These are phyloP conservation scores for Biston stratarius DNA, from an alignment of 2,888 invertebrate species.

Conservation along the genomic window DNA sequence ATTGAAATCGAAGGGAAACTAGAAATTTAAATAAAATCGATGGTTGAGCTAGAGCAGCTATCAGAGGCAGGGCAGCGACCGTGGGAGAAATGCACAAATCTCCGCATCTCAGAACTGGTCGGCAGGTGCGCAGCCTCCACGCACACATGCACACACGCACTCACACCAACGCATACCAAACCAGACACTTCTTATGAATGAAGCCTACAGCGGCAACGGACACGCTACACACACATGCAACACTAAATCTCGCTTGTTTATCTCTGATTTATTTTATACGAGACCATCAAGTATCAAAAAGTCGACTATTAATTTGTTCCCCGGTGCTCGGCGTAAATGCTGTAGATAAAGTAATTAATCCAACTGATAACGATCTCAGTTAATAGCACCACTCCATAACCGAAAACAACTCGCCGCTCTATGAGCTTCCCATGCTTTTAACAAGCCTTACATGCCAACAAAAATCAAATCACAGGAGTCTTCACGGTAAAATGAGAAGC, in stretches of 20 bases:
- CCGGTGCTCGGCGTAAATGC: slow-evolving; percentile 72
- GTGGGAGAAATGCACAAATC: slow-evolving; percentile 86
- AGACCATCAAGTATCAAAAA: slow-evolving; percentile 77
- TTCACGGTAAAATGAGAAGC: not conserved
- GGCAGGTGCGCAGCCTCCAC: slow-evolving; percentile 79
- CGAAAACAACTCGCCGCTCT: slow-evolving; percentile 35
- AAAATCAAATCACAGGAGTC: not conserved
- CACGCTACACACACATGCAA: slow-evolving; percentile 54
- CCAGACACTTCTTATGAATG: slow-evolving; percentile 83
- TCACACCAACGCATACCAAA: slow-evolving; percentile 56
- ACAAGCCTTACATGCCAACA: not conserved
- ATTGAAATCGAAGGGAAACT: slow-evolving; percentile 47
- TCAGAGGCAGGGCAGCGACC: slow-evolving; percentile 82
- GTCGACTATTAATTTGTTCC: slow-evolving; percentile 81
- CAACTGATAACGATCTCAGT: slow-evolving; percentile 69
- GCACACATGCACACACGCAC: slow-evolving; percentile 55
- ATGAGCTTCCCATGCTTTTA: slow-evolving; percentile 27
- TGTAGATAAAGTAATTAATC: slow-evolving; percentile 81
- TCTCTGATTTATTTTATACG: slow-evolving; percentile 84
- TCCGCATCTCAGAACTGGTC: slow-evolving; percentile 86
- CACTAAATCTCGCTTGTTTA: slow-evolving; percentile 79
- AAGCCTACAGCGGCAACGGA: slow-evolving; percentile 65
- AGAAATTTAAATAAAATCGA: slow-evolving; percentile 79
- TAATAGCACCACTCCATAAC: slow-evolving; percentile 54
- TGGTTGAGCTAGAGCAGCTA: slow-evolving; percentile 77